Evolutionary conservation across 2,113 vertebrate genomes (phyloP).

Genomic region (human (Homo sapiens)): GRCh38 chr2:224396501-224397000

Average conservation of each 20-base stretch:
- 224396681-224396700: neutral
- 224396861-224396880: neutral
- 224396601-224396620: neutral
- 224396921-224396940: too few relatives aligned
- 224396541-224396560: neutral
- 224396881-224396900: neutral
- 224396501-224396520: neutral
- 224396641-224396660: neutral
- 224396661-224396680: neutral
- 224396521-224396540: neutral
- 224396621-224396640: neutral
- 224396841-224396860: neutral
- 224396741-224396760: neutral
- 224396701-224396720: neutral
- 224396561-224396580: neutral
- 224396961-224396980: neutral
- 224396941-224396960: neutral
- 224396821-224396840: neutral
- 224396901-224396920: neutral
- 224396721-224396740: neutral
- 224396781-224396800: neutral
- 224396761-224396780: neutral
- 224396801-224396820: neutral
- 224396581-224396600: neutral
- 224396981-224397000: neutral